Conservation (phyloP, 1,140 invertebrate genomes). For the Holcopasites calliopsidis region DNA sequence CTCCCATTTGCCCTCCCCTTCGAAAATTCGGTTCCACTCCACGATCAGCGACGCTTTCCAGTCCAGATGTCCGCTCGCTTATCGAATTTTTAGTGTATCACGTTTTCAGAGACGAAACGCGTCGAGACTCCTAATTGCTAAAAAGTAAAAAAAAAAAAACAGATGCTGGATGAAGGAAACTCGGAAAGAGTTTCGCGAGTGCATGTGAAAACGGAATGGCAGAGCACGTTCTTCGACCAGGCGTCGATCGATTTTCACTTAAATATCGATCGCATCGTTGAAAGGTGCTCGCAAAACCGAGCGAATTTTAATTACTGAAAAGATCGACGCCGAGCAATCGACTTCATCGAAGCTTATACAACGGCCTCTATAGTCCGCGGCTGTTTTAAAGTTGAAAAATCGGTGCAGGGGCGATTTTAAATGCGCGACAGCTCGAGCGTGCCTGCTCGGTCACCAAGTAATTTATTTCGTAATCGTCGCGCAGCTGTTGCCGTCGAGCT, state of each 20-base stretch:
- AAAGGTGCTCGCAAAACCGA: slow-evolving; percentile 28
- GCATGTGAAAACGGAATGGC: not conserved
- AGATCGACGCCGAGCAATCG: slow-evolving; percentile 43
- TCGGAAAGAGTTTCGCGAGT: not conserved
- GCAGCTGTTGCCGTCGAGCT: not conserved
- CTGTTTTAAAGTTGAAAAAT: slow-evolving; percentile 3
- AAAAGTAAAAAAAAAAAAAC: not conserved
- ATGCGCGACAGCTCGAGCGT: not conserved
- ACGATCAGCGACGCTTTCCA: too few species aligned
- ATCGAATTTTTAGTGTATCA: too few species aligned
- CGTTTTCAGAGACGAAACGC: slow-evolving; percentile 5
- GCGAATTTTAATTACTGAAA: slow-evolving; percentile 47
- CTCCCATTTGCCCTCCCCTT: too few species aligned
- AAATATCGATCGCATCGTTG: slow-evolving; percentile 30
- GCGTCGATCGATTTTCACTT: slow-evolving; percentile 40
- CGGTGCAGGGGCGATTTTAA: not conserved
- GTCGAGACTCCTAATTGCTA: slow-evolving; percentile 6
- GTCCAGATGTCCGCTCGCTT: too few species aligned
- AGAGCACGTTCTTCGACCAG: slow-evolving; percentile 1
- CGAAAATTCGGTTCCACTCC: too few species aligned
- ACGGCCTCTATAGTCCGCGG: slow-evolving; percentile 10
- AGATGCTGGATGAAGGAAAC: not conserved
- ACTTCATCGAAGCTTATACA: slow-evolving; percentile 40
- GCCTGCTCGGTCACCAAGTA: not conserved
- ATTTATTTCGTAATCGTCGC: slow-evolving; percentile 23